Percentiles rank a stretch among this genome's conserved stretches.
These are phyloP conservation scores for Hipposideros armiger DNA, from an alignment of 2,113 vertebrate genomes.

Conservation along the genomic window DNA sequence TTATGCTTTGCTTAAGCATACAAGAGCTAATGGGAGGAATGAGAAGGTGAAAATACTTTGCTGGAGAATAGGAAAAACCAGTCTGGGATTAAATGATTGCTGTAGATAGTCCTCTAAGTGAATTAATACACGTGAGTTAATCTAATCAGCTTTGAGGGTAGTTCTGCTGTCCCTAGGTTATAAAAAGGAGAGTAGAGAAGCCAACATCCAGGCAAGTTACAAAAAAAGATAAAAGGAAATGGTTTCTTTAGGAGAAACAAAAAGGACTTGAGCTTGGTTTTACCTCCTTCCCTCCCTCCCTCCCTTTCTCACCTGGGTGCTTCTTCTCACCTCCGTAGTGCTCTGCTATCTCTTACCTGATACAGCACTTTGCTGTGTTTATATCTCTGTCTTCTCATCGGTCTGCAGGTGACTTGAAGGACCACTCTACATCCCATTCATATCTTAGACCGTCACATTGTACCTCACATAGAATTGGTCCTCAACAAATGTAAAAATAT, in stretches of 20 bases:
- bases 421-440: neutral
- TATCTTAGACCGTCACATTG: neutral
- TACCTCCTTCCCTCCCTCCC: neutral
- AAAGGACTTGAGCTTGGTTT: neutral
- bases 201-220: neutral
- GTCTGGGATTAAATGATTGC: neutral
- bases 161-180: neutral
- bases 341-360: neutral
- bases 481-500: neutral
- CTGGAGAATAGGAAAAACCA: neutral
- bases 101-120: neutral
- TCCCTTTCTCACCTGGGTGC: neutral
- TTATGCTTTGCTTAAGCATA: neutral
- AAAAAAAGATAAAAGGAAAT: neutral
- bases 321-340: neutral
- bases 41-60: neutral
- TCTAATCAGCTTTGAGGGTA: neutral
- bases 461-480: neutral
- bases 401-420: neutral
- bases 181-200: neutral
- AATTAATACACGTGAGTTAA: constrained; percentile 16
- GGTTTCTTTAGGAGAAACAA: neutral
- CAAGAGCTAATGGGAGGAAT: neutral
- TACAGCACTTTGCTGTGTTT: neutral
- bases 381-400: neutral